phyloP scores from a whole-genome alignment of 2,888 invertebrate genomes.

The Nipponacmea schrenckii region DNA sequence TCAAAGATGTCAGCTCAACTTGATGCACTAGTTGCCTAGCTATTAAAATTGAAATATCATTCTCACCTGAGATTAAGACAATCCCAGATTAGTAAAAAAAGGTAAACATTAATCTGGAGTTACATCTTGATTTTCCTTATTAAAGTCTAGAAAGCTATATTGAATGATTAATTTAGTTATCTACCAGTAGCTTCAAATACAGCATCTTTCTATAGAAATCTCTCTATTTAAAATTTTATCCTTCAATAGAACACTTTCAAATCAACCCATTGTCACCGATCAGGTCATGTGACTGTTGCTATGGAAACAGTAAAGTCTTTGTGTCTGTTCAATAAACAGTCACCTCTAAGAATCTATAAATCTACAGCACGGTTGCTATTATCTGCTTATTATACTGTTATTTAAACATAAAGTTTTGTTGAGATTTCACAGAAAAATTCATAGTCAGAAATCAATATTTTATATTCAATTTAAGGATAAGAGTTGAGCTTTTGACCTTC shows the following conservation, averaged over 20 bases:
- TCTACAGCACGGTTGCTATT: slow-evolving; percentile 6
- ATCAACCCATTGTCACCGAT: slow-evolving; percentile 18
- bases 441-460: neutral
- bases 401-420: neutral
- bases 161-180: too few relatives aligned
- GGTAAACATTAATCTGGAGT: too few relatives aligned
- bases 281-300: slow-evolving; percentile 22
- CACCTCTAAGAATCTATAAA: slow-evolving; percentile 16
- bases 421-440: slow-evolving; percentile 1
- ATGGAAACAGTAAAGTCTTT: slow-evolving; percentile 19
- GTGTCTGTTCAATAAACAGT: slow-evolving; percentile 15
- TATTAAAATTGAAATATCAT: too few relatives aligned
- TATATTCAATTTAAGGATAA: neutral
- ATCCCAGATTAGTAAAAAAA: too few relatives aligned
- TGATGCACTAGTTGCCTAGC: too few relatives aligned
- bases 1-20: too few relatives aligned
- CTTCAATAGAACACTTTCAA: slow-evolving; percentile 7
- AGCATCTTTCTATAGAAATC: too few relatives aligned
- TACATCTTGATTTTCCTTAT: too few relatives aligned
- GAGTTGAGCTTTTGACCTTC: neutral
- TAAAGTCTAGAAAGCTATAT: too few relatives aligned
- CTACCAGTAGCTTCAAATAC: too few relatives aligned
- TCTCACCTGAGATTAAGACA: too few relatives aligned
- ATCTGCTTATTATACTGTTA: slow-evolving; percentile 8
- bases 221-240: slow-evolving; percentile 6